Evolutionary conservation across 2,888 invertebrate species (phyloP).

Genomic region (Caenorhabditis uteleia): DNA sequence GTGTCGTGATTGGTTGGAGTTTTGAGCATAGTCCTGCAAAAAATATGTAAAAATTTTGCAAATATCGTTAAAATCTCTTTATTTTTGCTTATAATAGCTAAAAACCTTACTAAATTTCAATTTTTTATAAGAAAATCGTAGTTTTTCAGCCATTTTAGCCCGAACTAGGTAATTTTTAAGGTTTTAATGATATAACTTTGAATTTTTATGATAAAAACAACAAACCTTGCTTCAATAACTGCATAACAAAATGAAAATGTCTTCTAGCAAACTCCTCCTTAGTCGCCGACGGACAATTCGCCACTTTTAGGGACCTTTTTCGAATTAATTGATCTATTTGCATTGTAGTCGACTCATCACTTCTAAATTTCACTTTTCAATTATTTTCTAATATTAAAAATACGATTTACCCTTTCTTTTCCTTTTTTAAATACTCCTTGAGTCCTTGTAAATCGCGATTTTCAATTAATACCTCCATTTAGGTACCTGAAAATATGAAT

Average conservation of each 20-base stretch:
- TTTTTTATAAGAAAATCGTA: slow-evolving; percentile 9
- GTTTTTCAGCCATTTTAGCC: no score
- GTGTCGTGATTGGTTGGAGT: slow-evolving; percentile 33
- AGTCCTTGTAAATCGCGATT: slow-evolving; percentile 31
- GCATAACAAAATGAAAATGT: slow-evolving; percentile 38
- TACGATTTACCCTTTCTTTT: slow-evolving; percentile 11
- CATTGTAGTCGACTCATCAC: slow-evolving; percentile 16
- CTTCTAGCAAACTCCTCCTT: slow-evolving; percentile 21
- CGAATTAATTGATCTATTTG: slow-evolving; percentile 31
- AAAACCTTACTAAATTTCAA: no score
- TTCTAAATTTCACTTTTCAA: no score
- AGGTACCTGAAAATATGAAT: background rate
- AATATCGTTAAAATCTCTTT: no score
- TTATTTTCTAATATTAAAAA: slow-evolving; percentile 25
- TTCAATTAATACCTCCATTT: slow-evolving; percentile 36
- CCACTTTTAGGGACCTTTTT: slow-evolving; percentile 27
- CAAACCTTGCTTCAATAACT: slow-evolving; percentile 25
- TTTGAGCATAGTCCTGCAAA: slow-evolving; percentile 31
- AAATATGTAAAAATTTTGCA: no score
- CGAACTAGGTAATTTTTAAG: no score
- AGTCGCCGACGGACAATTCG: slow-evolving; percentile 7
- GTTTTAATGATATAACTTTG: no score
- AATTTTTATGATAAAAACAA: background rate
- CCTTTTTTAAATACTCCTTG: slow-evolving; percentile 20
- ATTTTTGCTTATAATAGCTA: background rate